Evolutionary conservation across 2,888 invertebrate genomes (phyloP).

Genomic region (Cenopis cana): DNA sequence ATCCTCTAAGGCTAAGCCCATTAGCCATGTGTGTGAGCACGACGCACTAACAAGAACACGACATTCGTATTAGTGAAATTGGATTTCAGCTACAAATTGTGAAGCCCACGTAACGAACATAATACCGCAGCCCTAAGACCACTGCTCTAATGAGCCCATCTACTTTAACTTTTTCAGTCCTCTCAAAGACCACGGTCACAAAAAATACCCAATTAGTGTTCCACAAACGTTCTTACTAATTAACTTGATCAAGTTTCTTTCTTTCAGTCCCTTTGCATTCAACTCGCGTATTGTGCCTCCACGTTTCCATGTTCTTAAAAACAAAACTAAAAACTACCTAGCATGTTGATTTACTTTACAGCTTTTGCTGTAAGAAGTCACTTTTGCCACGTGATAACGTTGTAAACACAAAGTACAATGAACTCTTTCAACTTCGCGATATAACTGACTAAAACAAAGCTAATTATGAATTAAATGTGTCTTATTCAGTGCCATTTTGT

Average conservation of each 20-base stretch:
- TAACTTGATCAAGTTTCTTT: conserved; percentile 77
- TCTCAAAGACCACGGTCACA: conserved; percentile 64
- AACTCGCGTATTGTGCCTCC: conserved; percentile 51
- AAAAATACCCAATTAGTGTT: conserved; percentile 78
- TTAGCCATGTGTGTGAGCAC: no score
- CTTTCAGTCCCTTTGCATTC: conserved; percentile 66
- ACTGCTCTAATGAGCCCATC: conserved; percentile 67
- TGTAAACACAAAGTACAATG: conserved; percentile 78
- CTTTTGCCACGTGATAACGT: no score
- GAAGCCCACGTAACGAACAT: conserved; percentile 6
- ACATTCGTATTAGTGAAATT: not conserved
- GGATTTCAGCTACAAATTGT: not conserved
- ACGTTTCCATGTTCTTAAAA: conserved; percentile 14
- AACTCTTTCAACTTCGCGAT: conserved; percentile 60
- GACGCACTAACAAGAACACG: no score
- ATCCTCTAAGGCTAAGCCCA: no score
- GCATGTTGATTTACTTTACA: not conserved
- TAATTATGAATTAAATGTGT: conserved; percentile 64
- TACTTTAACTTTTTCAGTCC: conserved; percentile 69
- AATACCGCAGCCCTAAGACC: conserved; percentile 51
- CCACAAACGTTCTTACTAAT: conserved; percentile 76
- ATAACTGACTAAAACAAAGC: conserved; percentile 58
- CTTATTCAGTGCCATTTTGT: conserved; percentile 49
- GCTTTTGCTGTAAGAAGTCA: no score
- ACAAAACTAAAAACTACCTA: not conserved